Conservation (phyloP, 2,888 invertebrate genomes). For the Charanyca ferruginea region DNA sequence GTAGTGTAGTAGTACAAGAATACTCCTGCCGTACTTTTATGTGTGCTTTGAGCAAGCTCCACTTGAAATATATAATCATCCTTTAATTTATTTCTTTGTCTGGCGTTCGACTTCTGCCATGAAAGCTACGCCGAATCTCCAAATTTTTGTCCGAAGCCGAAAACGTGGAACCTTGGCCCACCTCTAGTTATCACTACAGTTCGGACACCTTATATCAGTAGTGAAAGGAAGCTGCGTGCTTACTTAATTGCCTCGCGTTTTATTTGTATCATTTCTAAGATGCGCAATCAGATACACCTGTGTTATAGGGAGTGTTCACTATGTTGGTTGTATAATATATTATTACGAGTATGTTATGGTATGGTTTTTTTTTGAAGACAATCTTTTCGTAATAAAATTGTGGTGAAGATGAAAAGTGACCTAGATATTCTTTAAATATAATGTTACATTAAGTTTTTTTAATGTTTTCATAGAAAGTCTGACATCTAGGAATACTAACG, state of each 20-base stretch:
- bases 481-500: too few species aligned
- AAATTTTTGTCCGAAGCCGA: constrained; percentile 17
- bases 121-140: neutral
- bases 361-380: constrained; percentile 21
- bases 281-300: constrained; percentile 75
- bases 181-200: constrained; percentile 47
- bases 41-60: too few species aligned
- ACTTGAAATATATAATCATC: too few species aligned
- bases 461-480: too few species aligned
- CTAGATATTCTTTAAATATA: too few species aligned
- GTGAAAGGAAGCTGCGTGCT: constrained; percentile 82
- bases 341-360: constrained; percentile 19
- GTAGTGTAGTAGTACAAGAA: too few species aligned
- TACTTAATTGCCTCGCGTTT: constrained; percentile 77
- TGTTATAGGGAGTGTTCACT: constrained; percentile 55
- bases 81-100: too few species aligned
- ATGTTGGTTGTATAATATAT: constrained; percentile 47
- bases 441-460: too few species aligned
- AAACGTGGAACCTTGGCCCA: neutral
- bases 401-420: constrained; percentile 8
- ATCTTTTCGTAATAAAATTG: neutral
- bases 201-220: constrained; percentile 52
- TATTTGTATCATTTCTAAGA: constrained; percentile 84
- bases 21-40: too few species aligned
- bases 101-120: neutral